Evolutionary conservation across 2,797 vertebrate genomes (phyloP).

Genomic region (Crenichthys baileyi): DNA sequence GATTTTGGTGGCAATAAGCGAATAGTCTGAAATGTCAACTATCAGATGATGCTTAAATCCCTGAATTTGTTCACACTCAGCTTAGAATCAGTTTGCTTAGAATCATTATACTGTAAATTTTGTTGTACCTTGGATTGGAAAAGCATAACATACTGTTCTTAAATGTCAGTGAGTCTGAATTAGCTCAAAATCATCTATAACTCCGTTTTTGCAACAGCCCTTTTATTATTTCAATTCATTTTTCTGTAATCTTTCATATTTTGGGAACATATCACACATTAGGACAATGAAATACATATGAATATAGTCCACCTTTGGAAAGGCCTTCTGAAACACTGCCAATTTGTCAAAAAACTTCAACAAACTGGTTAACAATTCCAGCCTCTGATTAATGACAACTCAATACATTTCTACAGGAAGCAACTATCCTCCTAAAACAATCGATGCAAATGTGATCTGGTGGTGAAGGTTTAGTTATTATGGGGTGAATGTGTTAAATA

Average conservation of each 20-base stretch:
- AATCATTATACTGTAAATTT: constrained; percentile 13
- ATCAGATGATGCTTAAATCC: constrained; percentile 50
- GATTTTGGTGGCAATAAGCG: constrained; percentile 6
- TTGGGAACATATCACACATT: not conserved
- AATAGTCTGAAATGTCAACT: constrained; percentile 23
- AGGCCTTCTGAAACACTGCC: constrained; percentile 1
- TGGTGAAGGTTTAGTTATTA: constrained; percentile 11
- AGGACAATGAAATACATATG: not conserved
- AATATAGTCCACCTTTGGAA: not conserved
- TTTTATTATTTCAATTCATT: not conserved
- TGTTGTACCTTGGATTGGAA: constrained; percentile 4
- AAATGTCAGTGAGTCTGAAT: constrained; percentile 5
- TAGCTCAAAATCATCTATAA: not conserved
- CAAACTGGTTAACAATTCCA: not conserved
- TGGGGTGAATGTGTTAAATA: constrained; percentile 21
- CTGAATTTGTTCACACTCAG: constrained; percentile 58
- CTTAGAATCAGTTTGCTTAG: constrained; percentile 16
- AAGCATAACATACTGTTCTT: not conserved
- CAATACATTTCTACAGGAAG: not conserved
- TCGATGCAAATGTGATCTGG: not conserved
- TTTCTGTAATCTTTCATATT: not conserved
- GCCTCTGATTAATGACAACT: not conserved
- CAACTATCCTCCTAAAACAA: not conserved
- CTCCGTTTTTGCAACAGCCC: not conserved
- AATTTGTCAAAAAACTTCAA: not conserved